Conservation (phyloP, 2,113 vertebrate genomes). For the Lagopus leucura region DNA sequence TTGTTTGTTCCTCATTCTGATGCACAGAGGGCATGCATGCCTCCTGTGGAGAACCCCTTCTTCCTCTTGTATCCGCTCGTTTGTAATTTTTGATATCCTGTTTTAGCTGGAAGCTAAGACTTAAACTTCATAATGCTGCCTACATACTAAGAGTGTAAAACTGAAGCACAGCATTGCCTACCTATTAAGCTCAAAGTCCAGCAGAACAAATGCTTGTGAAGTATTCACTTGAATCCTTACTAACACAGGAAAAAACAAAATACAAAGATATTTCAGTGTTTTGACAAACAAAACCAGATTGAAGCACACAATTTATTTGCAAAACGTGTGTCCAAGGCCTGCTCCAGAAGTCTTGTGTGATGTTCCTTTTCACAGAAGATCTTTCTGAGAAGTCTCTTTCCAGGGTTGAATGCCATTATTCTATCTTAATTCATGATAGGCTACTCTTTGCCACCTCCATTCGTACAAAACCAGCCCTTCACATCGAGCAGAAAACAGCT, state of each 20-base stretch:
- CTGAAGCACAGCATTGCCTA: neutral
- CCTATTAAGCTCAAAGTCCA: neutral
- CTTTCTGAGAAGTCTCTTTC: neutral
- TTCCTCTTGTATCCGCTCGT: slow-evolving; percentile 44
- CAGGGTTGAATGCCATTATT: neutral
- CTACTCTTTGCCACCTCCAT: slow-evolving; percentile 6
- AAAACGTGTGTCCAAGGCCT: neutral
- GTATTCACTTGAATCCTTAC: neutral
- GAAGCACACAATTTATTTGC: neutral
- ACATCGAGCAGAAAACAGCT: neutral
- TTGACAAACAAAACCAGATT: neutral
- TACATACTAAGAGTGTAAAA: neutral
- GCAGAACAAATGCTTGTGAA: neutral
- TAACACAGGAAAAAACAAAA: neutral
- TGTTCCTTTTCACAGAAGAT: neutral
- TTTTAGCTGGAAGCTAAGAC: slow-evolving; percentile 26
- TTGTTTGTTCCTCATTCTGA: slow-evolving; percentile 54
- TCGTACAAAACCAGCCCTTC: neutral
- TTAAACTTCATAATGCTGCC: neutral
- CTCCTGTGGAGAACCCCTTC: slow-evolving; percentile 1
- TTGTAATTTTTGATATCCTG: slow-evolving; percentile 34
- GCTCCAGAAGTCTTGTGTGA: neutral
- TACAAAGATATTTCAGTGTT: neutral
- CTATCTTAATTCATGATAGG: neutral
- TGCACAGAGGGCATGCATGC: neutral